Evolutionary conservation across 2,797 vertebrate genomes (phyloP).

Genomic region (Sus cebifrons): DNA sequence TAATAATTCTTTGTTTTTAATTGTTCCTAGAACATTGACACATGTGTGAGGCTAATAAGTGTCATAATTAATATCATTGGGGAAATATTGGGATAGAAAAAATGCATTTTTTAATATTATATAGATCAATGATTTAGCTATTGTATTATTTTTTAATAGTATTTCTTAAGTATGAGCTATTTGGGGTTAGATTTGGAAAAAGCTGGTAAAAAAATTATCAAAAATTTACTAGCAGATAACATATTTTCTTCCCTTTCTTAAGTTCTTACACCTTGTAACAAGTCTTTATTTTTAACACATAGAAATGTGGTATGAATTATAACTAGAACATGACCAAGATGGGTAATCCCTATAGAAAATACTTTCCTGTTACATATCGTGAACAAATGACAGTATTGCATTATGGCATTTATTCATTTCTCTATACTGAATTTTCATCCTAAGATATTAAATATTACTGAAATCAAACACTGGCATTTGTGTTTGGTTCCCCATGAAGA

Average conservation of each 20-base stretch:
- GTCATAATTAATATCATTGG: neutral
- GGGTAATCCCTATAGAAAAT: neutral
- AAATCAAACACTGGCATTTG: neutral
- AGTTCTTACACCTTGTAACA: neutral
- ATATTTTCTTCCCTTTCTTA: neutral
- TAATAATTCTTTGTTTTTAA: neutral
- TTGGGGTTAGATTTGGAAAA: neutral
- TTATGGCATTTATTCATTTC: neutral
- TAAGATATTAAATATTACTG: neutral
- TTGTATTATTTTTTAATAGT: neutral
- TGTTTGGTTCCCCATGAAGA: neutral
- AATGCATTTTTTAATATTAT: neutral
- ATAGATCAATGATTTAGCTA: neutral
- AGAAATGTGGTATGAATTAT: neutral
- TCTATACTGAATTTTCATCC: conserved; percentile 1
- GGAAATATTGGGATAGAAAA: neutral
- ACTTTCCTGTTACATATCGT: neutral
- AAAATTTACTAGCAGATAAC: neutral
- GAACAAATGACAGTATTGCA: neutral
- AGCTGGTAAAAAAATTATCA: neutral
- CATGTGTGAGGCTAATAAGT: neutral
- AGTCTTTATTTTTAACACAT: neutral
- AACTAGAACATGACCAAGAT: neutral
- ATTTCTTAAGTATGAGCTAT: neutral
- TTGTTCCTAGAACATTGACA: neutral